Percentiles rank a stretch among this genome's conserved stretches.
Conservation (phyloP, 2,888 invertebrate species). For the Drosophila percnosoma region DNA sequence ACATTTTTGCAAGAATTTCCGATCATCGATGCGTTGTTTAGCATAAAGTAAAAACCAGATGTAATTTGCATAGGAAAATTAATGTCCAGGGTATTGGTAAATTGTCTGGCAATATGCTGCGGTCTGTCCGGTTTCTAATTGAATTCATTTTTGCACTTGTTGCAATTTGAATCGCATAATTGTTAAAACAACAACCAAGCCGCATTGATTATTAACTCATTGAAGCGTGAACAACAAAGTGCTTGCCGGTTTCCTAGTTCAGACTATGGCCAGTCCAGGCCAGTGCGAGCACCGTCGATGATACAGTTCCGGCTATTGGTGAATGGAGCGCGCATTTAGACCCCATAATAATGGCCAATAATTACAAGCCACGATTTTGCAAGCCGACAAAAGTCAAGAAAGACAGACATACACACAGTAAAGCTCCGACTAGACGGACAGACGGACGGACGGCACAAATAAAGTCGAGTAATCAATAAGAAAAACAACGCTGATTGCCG, state of each 20-base stretch:
- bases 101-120: conserved; percentile 48
- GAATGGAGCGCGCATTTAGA: conserved; percentile 59
- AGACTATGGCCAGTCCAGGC: conserved; percentile 3
- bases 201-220: conserved; percentile 64
- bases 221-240: conserved; percentile 53
- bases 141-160: conserved; percentile 66
- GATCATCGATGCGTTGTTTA: conserved; percentile 6
- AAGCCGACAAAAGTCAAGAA: conserved; percentile 56
- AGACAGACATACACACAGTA: conserved; percentile 10
- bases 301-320: conserved; percentile 72
- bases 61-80: conserved; percentile 6
- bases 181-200: conserved; percentile 42
- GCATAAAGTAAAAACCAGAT: conserved; percentile 42
- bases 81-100: conserved; percentile 25
- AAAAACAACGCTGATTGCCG: conserved; percentile 51
- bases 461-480: conserved; percentile 69
- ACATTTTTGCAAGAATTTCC: conserved; percentile 48
- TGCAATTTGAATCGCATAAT: conserved; percentile 63
- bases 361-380: conserved; percentile 78
- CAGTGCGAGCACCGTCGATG: conserved; percentile 32
- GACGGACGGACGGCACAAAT: conserved; percentile 40
- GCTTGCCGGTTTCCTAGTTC: conserved; percentile 61
- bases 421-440: conserved; percentile 19
- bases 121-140: conserved; percentile 47
- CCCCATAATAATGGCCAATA: conserved; percentile 76